phyloP scores from a whole-genome alignment of 2,797 vertebrate species.

The Hippoglossus hippoglossus region DNA sequence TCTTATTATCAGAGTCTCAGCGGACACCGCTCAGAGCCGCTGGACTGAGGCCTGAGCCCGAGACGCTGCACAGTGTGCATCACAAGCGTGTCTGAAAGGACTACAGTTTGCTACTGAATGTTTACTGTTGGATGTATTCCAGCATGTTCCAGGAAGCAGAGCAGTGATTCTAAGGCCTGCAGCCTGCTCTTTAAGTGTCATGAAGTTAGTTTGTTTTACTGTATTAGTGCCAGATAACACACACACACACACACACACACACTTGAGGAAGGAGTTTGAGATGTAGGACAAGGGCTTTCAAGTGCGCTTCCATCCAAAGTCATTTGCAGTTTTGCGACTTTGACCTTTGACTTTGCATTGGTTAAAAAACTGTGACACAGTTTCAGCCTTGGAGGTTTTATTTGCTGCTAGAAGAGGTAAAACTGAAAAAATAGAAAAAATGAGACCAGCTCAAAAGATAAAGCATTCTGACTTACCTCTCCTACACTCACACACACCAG shows the following conservation, averaged over 20 bases:
- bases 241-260: no score
- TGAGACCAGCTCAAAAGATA: background rate
- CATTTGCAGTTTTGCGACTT: background rate
- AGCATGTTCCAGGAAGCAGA: background rate
- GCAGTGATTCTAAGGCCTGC: background rate
- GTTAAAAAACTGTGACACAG: background rate
- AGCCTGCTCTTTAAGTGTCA: no score
- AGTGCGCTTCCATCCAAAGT: background rate
- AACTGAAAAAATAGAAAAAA: background rate
- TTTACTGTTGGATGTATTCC: constrained; percentile 19
- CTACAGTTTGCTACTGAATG: constrained; percentile 7
- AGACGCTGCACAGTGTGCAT: background rate
- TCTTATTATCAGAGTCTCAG: constrained; percentile 26
- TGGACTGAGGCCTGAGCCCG: constrained; percentile 24
- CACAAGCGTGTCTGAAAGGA: constrained; percentile 6
- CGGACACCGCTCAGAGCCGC: constrained; percentile 9
- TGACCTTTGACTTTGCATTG: background rate
- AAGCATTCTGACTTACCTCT: background rate
- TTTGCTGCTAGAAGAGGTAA: background rate
- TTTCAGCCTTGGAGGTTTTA: background rate
- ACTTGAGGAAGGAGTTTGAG: background rate
- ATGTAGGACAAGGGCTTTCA: background rate
- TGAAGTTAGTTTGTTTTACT: background rate
- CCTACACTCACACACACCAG: background rate
- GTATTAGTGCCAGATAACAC: background rate